Evolutionary conservation across 30 jellyfish, hydroid and myxozoan species (phyloP).

Genomic region (Morbakka virulenta): DNA sequence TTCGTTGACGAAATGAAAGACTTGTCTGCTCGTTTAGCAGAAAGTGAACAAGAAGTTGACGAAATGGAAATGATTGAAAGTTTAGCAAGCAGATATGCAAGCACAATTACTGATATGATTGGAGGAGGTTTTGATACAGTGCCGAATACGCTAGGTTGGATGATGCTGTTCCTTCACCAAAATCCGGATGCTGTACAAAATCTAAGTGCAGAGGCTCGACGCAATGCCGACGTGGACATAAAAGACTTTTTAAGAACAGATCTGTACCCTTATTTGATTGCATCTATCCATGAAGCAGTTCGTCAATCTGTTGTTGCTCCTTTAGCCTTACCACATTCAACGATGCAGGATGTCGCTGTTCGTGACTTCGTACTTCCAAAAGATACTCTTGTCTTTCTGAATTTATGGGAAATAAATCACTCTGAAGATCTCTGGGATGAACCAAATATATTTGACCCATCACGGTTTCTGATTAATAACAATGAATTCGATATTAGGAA

Average conservation of each 20-base stretch:
- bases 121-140: conserved; percentile 56
- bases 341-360: conserved; percentile 5
- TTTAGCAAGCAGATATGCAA: no score
- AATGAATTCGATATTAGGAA: not conserved
- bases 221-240: not conserved
- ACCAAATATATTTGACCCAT: conserved; percentile 1
- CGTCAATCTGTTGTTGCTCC: conserved; percentile 40
- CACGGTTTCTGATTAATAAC: not conserved
- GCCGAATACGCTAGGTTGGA: conserved; percentile 28
- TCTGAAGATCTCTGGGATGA: not conserved
- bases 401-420: conserved; percentile 30
- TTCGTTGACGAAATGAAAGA: no score
- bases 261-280: conserved; percentile 14
- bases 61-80: not conserved
- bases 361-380: conserved; percentile 23
- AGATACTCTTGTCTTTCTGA: conserved; percentile 22
- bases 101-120: conserved; percentile 16
- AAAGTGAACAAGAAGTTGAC: no score
- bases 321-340: conserved; percentile 21
- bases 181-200: conserved; percentile 2
- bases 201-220: not conserved
- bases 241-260: not conserved
- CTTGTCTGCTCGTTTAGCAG: not conserved
- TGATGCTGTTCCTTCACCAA: not conserved
- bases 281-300: conserved; percentile 10